Conservation (phyloP, 2,113 vertebrate genomes). For the Nothobranchius furzeri region DNA sequence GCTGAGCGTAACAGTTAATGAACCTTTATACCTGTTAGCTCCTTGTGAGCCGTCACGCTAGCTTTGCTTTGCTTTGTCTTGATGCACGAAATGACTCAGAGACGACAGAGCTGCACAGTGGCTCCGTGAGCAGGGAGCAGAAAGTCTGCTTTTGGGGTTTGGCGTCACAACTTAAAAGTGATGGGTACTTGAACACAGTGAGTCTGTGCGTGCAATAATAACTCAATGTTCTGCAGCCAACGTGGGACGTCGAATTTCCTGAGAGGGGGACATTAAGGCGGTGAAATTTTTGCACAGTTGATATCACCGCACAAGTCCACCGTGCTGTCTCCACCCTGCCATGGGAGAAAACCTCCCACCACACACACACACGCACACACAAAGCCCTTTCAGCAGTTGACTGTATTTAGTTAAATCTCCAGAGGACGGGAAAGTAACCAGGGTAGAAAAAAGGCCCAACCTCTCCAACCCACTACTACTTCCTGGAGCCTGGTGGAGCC, state of each 20-base stretch:
- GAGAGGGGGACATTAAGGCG: conserved; percentile 53
- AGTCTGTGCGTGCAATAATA: not conserved
- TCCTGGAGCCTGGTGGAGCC: conserved; percentile 61
- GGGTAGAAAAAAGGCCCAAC: conserved; percentile 19
- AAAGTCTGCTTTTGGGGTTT: conserved; percentile 18
- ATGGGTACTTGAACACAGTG: not conserved
- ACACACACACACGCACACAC: too few species aligned
- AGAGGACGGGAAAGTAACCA: conserved; percentile 48
- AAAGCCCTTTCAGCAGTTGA: conserved; percentile 19
- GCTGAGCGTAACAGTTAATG: conserved; percentile 50
- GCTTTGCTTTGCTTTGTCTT: conserved; percentile 46
- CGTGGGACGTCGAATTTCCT: conserved; percentile 52
- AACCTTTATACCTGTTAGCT: conserved; percentile 47
- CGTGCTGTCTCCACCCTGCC: conserved; percentile 57
- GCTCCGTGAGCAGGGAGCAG: conserved; percentile 6
- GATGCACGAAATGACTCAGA: conserved; percentile 29
- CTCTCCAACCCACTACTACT: conserved; percentile 56
- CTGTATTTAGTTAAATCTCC: conserved; percentile 52
- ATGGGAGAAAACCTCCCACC: conserved; percentile 66
- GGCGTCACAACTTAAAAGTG: not conserved
- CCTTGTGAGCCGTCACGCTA: conserved; percentile 22
- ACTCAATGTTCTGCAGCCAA: conserved; percentile 22
- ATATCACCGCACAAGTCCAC: conserved; percentile 41
- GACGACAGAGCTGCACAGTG: conserved; percentile 36
- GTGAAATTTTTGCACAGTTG: conserved; percentile 29